Evolutionary conservation across 2,888 invertebrate species (phyloP).

Genomic region (Drosophila pegasa): DNA sequence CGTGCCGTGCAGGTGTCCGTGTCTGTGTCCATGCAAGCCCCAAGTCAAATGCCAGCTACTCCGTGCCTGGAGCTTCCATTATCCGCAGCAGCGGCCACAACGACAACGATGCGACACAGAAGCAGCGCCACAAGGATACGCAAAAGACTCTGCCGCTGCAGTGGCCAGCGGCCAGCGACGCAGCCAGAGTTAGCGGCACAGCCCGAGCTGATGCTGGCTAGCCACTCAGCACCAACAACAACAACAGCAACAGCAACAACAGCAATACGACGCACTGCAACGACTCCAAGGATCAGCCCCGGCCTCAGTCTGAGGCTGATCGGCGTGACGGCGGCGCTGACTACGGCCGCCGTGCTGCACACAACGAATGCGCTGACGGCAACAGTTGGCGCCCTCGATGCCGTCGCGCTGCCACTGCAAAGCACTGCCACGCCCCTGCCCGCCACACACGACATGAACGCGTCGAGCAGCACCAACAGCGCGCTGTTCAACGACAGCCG

Average conservation of each 20-base stretch:
- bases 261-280: slow-evolving; percentile 22
- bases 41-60: slow-evolving; percentile 41
- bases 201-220: neutral
- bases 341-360: slow-evolving; percentile 60
- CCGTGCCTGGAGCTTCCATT: slow-evolving; percentile 49
- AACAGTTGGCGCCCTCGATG: slow-evolving; percentile 28
- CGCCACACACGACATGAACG: slow-evolving; percentile 55
- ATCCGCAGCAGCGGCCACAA: slow-evolving; percentile 45
- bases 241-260: neutral
- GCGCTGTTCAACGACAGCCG: slow-evolving; percentile 59
- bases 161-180: slow-evolving; percentile 4
- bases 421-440: slow-evolving; percentile 60
- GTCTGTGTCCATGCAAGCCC: slow-evolving; percentile 20
- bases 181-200: slow-evolving; percentile 13
- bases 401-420: slow-evolving; percentile 62
- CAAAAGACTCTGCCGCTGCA: slow-evolving; percentile 62
- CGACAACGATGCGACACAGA: slow-evolving; percentile 52
- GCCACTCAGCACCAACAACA: neutral
- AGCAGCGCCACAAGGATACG: slow-evolving; percentile 69
- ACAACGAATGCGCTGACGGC: slow-evolving; percentile 62
- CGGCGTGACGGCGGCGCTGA: slow-evolving; percentile 51
- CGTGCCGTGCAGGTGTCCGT: slow-evolving; percentile 14
- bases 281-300: slow-evolving; percentile 28
- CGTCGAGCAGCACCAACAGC: slow-evolving; percentile 53
- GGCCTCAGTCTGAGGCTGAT: slow-evolving; percentile 43